A percentile compares a stretch with the other conserved stretches of the same genome.
Conservation (phyloP, 2,797 vertebrate species). For the Anisognathus igniventris region DNA sequence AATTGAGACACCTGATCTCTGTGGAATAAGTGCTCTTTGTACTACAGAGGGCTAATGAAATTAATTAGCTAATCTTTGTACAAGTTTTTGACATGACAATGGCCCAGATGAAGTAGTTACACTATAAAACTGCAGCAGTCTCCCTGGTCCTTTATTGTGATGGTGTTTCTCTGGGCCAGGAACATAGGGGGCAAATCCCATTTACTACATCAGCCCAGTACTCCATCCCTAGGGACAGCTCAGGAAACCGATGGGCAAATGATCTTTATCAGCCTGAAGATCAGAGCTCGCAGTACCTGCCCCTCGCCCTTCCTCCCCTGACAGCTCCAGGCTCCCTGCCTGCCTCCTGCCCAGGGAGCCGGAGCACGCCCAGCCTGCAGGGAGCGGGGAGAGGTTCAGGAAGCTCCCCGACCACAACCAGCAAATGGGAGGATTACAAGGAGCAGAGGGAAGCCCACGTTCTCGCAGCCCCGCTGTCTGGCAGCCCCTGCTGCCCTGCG, state of each 20-base stretch:
- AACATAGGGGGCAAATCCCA: not conserved
- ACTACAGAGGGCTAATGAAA: not conserved
- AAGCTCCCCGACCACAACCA: not conserved
- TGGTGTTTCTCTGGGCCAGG: not conserved
- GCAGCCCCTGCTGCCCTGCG: not conserved
- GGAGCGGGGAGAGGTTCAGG: not conserved
- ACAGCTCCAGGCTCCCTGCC: not conserved
- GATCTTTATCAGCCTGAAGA: not conserved
- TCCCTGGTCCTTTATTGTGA: not conserved
- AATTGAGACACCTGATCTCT: not conserved
- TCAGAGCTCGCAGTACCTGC: fast-evolving
- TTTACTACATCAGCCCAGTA: not conserved
- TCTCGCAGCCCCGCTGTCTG: fast-evolving
- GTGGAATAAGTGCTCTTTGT: not conserved
- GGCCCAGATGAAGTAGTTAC: not conserved
- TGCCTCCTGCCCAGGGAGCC: not conserved
- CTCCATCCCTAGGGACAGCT: not conserved
- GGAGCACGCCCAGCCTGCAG: not conserved
- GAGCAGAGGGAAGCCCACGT: fast-evolving
- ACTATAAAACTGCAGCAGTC: not conserved
- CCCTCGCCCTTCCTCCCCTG: not conserved
- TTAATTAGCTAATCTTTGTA: not conserved
- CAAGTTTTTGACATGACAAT: not conserved
- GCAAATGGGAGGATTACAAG: not conserved
- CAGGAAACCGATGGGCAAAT: not conserved